Evolutionary conservation across 2,888 invertebrate species (phyloP).

Genomic region (Drosophila colorata): DNA sequence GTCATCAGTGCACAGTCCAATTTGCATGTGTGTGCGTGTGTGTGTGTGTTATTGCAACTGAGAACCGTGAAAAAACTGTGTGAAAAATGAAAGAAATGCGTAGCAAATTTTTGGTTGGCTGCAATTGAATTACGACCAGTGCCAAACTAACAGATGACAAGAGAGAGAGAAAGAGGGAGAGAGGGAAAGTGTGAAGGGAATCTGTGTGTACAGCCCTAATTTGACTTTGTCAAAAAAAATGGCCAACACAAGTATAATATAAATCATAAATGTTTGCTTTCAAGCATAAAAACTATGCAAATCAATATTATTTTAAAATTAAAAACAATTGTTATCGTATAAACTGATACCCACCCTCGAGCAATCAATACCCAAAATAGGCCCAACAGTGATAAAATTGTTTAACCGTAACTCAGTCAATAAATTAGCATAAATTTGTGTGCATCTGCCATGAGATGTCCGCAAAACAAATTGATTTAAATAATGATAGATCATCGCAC

Average conservation of each 20-base stretch:
- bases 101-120: conserved; percentile 42
- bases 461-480: conserved; percentile 39
- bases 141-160: conserved; percentile 18
- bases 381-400: not conserved
- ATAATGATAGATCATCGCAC: conserved; percentile 36
- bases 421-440: conserved; percentile 41
- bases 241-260: too few relatives aligned
- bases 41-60: conserved; percentile 25
- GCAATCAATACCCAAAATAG: not conserved
- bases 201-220: not conserved
- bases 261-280: too few relatives aligned
- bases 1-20: conserved; percentile 72
- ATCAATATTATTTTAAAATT: not conserved
- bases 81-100: conserved; percentile 33
- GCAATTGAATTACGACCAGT: conserved; percentile 46
- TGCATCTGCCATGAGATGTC: conserved; percentile 3
- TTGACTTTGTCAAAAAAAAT: not conserved
- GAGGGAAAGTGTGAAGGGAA: not conserved
- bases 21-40: conserved; percentile 46
- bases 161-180: not conserved
- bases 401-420: conserved; percentile 13
- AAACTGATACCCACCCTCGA: not conserved
- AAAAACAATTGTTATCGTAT: not conserved
- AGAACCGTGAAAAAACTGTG: conserved; percentile 30
- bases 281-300: not conserved